These are phyloP conservation scores for Danaus melanippus DNA, from an alignment of 1,140 invertebrate species.

Conservation along the genomic window DNA sequence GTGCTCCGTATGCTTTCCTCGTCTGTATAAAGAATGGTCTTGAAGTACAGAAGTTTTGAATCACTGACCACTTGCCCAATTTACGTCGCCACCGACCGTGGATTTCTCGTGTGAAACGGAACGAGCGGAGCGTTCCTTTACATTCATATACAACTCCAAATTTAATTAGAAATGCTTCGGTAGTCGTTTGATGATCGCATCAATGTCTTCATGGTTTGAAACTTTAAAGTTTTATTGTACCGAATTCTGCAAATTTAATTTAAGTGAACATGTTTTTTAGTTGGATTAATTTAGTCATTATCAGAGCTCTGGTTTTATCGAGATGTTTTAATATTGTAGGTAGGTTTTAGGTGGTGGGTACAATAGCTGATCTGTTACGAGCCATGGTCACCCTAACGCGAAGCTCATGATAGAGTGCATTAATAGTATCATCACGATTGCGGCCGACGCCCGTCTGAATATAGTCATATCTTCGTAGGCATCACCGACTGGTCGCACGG, in stretches of 20 bases:
- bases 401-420: slow-evolving; percentile 37
- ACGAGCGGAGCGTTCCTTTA: slow-evolving; percentile 37
- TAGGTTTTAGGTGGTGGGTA: too few relatives aligned
- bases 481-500: slow-evolving; percentile 37
- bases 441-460: slow-evolving; percentile 33
- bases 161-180: slow-evolving; percentile 47
- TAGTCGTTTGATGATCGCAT: slow-evolving; percentile 9
- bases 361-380: background rate
- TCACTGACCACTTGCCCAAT: slow-evolving; percentile 53
- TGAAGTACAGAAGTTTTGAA: slow-evolving; percentile 21
- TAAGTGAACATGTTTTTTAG: too few relatives aligned
- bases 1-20: slow-evolving; percentile 17
- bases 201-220: too few relatives aligned
- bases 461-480: slow-evolving; percentile 35
- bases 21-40: slow-evolving; percentile 18
- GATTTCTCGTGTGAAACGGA: slow-evolving; percentile 62
- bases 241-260: too few relatives aligned
- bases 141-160: slow-evolving; percentile 45
- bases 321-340: too few relatives aligned
- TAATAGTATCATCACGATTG: slow-evolving; percentile 50
- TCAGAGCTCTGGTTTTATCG: too few relatives aligned
- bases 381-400: slow-evolving; percentile 25
- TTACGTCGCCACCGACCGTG: slow-evolving; percentile 64
- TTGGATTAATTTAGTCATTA: too few relatives aligned
- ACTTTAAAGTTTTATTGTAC: too few relatives aligned